These are phyloP conservation scores for Odobenus rosmarus DNA, from an alignment of 2,113 vertebrate species.

Conservation along the genomic window DNA sequence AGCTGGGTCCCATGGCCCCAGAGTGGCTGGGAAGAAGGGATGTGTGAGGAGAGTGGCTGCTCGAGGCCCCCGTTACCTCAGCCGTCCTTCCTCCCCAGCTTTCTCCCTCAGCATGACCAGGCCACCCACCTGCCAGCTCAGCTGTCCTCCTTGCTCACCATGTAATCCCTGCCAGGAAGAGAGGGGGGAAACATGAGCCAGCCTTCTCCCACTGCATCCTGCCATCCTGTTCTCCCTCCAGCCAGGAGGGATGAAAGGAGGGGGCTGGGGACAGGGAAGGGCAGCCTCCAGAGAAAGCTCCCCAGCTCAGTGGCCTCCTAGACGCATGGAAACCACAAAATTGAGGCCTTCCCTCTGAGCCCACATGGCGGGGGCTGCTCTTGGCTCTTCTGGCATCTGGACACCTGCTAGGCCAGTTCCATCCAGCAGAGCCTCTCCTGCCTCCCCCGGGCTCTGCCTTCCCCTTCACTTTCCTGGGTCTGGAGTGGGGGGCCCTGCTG, in stretches of 20 bases:
- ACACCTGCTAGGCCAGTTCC: neutral
- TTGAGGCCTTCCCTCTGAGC: neutral
- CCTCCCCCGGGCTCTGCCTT: neutral
- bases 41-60: neutral
- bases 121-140: conserved; percentile 78
- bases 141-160: conserved; percentile 71
- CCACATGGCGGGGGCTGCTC: accelerated
- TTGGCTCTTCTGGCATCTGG: neutral
- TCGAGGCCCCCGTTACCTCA: conserved; percentile 27
- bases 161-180: conserved; percentile 77
- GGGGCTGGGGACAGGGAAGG: conserved; percentile 43
- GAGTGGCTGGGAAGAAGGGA: neutral
- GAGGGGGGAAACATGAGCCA: conserved; percentile 73
- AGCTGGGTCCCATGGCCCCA: neutral
- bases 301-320: neutral
- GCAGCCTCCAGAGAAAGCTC: neutral
- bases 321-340: neutral
- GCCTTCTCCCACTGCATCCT: conserved; percentile 71
- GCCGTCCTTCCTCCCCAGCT: conserved; percentile 57
- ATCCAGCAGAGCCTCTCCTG: neutral
- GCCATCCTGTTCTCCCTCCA: conserved; percentile 60
- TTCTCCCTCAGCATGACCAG: neutral
- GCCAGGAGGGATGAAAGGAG: neutral
- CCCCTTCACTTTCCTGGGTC: neutral
- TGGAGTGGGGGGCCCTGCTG: neutral